Evolutionary conservation across 2,113 vertebrate species (phyloP).

Genomic region (Chlamydotis undulata): DNA sequence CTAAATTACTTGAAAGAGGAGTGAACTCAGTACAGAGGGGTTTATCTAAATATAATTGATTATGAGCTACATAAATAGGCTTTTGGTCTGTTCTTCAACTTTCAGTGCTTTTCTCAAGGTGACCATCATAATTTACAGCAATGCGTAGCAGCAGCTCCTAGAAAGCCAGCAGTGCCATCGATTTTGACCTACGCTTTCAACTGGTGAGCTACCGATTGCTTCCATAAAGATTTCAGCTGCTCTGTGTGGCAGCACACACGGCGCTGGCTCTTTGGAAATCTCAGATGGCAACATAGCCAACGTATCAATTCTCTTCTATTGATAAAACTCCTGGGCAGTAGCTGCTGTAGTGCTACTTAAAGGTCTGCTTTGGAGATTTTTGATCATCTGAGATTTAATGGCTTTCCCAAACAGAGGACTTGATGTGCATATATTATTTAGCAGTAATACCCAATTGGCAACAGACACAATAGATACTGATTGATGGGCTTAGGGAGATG

Average conservation of each 20-base stretch:
- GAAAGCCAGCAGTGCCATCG: not conserved
- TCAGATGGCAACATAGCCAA: not conserved
- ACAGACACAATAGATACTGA: not conserved
- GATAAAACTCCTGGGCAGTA: not conserved
- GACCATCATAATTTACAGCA: not conserved
- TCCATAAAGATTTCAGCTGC: not conserved
- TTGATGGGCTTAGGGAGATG: not conserved
- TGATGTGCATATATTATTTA: not conserved
- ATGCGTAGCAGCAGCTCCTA: not conserved
- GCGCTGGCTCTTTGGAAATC: not conserved
- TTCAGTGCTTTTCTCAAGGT: not conserved
- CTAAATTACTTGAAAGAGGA: not conserved
- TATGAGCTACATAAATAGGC: not conserved
- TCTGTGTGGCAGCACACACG: not conserved
- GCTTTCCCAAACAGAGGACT: not conserved
- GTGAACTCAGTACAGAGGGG: not conserved
- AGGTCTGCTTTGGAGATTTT: not conserved
- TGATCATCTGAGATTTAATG: not conserved
- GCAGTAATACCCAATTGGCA: not conserved
- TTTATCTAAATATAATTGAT: not conserved
- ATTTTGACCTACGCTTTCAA: slow-evolving; percentile 6
- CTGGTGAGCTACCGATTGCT: not conserved
- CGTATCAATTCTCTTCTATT: not conserved
- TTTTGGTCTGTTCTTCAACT: not conserved
- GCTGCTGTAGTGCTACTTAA: not conserved